Conservation (phyloP, 2,113 vertebrate genomes). For the Todiramphus chloris region DNA sequence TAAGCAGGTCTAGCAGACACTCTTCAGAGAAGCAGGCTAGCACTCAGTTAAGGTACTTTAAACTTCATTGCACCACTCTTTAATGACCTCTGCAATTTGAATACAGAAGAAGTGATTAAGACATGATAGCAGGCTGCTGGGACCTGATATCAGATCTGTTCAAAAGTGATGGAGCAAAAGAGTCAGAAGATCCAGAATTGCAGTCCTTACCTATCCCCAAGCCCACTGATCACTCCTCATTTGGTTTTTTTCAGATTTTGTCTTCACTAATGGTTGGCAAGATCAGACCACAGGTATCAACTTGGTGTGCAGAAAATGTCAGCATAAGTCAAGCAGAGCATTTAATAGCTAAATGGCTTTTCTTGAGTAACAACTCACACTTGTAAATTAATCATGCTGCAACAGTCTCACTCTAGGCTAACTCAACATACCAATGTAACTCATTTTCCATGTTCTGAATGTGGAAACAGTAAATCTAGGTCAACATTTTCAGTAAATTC, state of each 20-base stretch:
- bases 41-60: background rate
- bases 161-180: background rate
- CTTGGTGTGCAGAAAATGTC: slow-evolving; percentile 4
- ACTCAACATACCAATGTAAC: slow-evolving; percentile 35
- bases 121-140: background rate
- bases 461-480: slow-evolving; percentile 40
- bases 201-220: background rate
- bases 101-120: background rate
- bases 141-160: accelerated
- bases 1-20: background rate
- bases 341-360: slow-evolving; percentile 48
- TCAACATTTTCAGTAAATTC: slow-evolving; percentile 58
- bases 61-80: background rate
- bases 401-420: slow-evolving; percentile 14
- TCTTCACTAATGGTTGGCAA: background rate
- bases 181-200: background rate
- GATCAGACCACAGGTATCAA: background rate
- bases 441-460: slow-evolving; percentile 32
- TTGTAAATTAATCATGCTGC: slow-evolving; percentile 60
- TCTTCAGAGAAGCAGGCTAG: background rate
- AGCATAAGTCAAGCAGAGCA: background rate
- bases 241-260: background rate
- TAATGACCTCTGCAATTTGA: background rate
- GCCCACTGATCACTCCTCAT: background rate
- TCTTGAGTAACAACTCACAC: slow-evolving; percentile 22